Conservation (phyloP, 2,888 invertebrate species). For the Diarsia brunnea region DNA sequence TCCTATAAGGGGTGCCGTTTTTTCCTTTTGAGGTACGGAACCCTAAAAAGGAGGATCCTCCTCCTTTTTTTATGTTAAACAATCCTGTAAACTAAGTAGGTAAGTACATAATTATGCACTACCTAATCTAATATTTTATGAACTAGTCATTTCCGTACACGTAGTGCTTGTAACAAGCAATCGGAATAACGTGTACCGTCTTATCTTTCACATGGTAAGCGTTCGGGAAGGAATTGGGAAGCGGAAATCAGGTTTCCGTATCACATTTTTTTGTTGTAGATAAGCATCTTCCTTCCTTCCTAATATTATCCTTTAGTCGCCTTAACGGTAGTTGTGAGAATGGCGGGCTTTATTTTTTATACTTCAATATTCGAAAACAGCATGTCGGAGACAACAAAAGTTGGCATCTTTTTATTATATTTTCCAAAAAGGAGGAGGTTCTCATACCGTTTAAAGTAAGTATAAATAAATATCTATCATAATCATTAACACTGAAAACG, state of each 20-base stretch:
- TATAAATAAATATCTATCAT: too few species aligned
- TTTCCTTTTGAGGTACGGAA: too few species aligned
- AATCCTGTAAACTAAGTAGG: background rate
- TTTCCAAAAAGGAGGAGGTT: too few species aligned
- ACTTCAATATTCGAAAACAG: too few species aligned
- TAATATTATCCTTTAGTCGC: slow-evolving; percentile 30
- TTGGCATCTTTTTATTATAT: too few species aligned
- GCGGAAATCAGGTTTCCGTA: slow-evolving; percentile 50
- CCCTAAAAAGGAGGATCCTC: too few species aligned
- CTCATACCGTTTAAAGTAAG: too few species aligned
- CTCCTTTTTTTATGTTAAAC: background rate
- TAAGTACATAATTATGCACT: background rate
- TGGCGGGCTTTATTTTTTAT: slow-evolving; percentile 15
- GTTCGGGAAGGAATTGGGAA: slow-evolving; percentile 34
- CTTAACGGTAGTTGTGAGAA: slow-evolving; percentile 11
- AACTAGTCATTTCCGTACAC: background rate
- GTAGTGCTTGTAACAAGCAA: slow-evolving; percentile 14
- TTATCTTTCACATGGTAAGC: slow-evolving; percentile 49
- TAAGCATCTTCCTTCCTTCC: slow-evolving; percentile 24
- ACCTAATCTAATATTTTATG: slow-evolving; percentile 4
- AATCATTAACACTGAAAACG: too few species aligned
- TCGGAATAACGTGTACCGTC: slow-evolving; percentile 9
- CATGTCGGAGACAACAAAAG: too few species aligned
- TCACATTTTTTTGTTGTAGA: slow-evolving; percentile 50
- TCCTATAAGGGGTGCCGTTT: too few species aligned